Evolutionary conservation across 1,140 invertebrate species (phyloP), one percentile per base, ranked within the genome.

Genomic region (Sesamia nonagrioides): DNA sequence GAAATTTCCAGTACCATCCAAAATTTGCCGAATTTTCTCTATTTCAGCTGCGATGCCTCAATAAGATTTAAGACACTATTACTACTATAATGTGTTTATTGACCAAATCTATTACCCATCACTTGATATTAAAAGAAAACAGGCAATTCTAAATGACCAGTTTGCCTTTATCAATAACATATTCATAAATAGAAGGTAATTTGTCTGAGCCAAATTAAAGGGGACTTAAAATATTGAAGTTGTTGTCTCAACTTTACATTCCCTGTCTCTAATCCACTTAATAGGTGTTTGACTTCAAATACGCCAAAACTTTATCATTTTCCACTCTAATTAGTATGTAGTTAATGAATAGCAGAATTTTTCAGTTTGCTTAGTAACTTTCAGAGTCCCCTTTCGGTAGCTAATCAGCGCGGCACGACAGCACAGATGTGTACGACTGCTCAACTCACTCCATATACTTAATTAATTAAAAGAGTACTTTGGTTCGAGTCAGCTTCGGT

Each of bases 391-490:
- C 79, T 82, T 75, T 81, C 76, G 71, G 79, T 71, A 82, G 80
- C 84, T 86, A 87, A 88, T 91, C 85, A 91, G 78, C 79, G 82
- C 84, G 52, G 27, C 69, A 48, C 60, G 60, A 63, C 33, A 40
- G 40, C 60, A 40, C 81, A 82, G 82, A 86, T 85, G 84, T 86
- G 80, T 84, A 80, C 78, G 82, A 84, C 79, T 84, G 84, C 82
- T 87, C 83, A 86, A 82, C 87, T 83, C 83, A 78, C 81, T 88
- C 79, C 82, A 86, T 84, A 88, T 82, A 91, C 83, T 91, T 91
- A 91, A 91, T 92, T 92, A 91, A 92, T 92, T 92, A 88, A 91
- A 92, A 92, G 90, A 88, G 91, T 91, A 73, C 84, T 90, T 79
- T 80, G 79, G 83, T 85, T 81, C 82, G 79, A 84, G 82, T 78